Evolutionary conservation across 2,888 invertebrate genomes (phyloP).

Genomic region (Chorisops tibialis): DNA sequence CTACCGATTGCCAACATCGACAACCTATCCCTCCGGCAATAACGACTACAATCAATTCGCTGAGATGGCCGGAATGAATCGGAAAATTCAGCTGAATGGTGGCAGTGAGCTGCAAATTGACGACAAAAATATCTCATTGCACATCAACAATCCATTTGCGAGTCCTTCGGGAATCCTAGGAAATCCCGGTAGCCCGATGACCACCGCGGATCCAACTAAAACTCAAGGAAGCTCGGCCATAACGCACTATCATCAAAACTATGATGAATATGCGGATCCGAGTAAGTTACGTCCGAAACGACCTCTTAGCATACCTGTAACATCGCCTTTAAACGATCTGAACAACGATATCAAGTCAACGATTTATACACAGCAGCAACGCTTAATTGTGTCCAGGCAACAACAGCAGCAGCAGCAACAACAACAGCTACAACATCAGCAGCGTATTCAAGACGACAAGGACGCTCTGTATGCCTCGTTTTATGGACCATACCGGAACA

Average conservation of each 20-base stretch:
- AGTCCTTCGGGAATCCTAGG: background rate
- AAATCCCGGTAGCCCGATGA: background rate
- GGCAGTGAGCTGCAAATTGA: constrained; percentile 38
- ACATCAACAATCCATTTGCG: constrained; percentile 38
- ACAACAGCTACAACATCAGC: constrained; percentile 1
- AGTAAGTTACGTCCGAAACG: constrained; percentile 47
- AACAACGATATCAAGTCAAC: constrained; percentile 35
- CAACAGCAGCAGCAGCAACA: constrained; percentile 32
- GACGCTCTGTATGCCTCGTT: constrained; percentile 44
- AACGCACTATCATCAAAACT: constrained; percentile 21
- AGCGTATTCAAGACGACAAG: constrained; percentile 39
- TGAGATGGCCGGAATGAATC: constrained; percentile 31
- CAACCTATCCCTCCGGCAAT: background rate
- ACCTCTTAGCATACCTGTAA: constrained; percentile 63
- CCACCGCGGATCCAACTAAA: background rate
- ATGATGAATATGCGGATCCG: constrained; percentile 46
- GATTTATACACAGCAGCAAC: constrained; percentile 32
- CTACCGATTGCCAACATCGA: constrained; percentile 27
- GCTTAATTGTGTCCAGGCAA: constrained; percentile 7
- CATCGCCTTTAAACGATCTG: constrained; percentile 33
- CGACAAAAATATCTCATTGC: constrained; percentile 38
- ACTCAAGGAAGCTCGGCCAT: constrained; percentile 14
- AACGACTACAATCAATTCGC: constrained; percentile 9
- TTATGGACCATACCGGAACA: constrained; percentile 47
- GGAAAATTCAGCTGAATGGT: constrained; percentile 37